phyloP scores from a whole-genome alignment of 2,113 vertebrate species.

The Dermatemys mawii region DNA sequence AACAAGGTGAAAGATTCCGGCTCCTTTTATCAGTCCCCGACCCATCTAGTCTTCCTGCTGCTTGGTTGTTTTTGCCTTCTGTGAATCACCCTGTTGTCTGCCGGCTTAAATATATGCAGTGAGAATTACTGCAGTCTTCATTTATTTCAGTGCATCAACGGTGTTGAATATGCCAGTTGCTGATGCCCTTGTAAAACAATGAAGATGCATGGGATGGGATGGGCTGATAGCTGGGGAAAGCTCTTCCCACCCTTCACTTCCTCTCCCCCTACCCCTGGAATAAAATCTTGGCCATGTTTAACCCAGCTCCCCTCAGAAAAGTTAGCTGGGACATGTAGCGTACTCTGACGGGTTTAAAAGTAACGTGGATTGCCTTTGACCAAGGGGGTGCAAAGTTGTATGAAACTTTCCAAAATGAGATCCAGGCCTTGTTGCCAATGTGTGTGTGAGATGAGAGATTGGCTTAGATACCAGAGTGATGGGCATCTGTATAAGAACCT shows the following conservation, averaged over 20 bases:
- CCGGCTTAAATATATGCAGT: neutral
- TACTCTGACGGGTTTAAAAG: conserved; percentile 17
- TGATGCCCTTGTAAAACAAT: neutral
- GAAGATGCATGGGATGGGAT: neutral
- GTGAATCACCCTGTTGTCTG: neutral
- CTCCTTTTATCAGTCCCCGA: neutral
- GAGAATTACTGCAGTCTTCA: neutral
- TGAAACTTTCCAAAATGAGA: neutral
- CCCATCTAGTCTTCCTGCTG: neutral
- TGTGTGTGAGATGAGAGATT: neutral
- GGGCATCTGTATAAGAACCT: neutral
- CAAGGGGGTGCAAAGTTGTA: conserved; percentile 6
- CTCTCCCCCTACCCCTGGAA: neutral
- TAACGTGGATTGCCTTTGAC: neutral
- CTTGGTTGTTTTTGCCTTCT: neutral
- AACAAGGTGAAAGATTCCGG: neutral
- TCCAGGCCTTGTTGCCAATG: neutral
- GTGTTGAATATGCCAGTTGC: conserved; percentile 41
- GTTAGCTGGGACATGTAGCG: neutral
- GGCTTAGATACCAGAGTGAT: neutral
- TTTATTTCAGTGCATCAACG: neutral
- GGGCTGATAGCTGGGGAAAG: neutral
- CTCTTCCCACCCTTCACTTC: neutral
- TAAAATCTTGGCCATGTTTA: neutral
- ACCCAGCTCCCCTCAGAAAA: neutral